Evolutionary conservation across 1,140 invertebrate species (phyloP).

Genomic region (Solenopsis fugax): DNA sequence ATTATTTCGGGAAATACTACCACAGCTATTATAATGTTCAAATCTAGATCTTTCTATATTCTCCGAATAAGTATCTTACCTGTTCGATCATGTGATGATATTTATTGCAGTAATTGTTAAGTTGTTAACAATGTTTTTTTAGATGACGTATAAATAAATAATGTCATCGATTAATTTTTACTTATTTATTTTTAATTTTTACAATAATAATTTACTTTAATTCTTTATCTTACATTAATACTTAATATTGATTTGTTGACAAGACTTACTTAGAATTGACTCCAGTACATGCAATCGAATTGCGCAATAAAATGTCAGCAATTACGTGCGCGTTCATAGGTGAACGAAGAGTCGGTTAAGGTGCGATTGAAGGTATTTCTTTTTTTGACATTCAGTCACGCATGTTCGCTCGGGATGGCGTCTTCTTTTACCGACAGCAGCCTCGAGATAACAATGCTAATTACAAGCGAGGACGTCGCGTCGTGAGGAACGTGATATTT

Average conservation of each 20-base stretch:
- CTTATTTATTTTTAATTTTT: too few relatives aligned
- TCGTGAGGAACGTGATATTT: constrained; percentile 73
- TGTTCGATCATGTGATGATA: too few relatives aligned
- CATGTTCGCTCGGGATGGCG: constrained; percentile 65
- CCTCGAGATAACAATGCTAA: constrained; percentile 80
- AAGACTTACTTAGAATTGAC: not conserved
- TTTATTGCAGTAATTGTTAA: too few relatives aligned
- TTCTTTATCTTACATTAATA: not conserved
- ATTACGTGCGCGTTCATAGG: constrained; percentile 14
- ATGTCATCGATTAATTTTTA: too few relatives aligned
- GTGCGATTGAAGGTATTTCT: constrained; percentile 66
- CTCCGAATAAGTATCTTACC: too few relatives aligned
- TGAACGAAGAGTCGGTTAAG: constrained; percentile 53
- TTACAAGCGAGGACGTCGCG: constrained; percentile 71
- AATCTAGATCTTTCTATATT: too few relatives aligned
- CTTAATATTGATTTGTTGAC: not conserved
- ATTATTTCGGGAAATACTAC: too few relatives aligned
- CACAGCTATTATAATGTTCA: too few relatives aligned
- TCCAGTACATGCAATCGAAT: not conserved
- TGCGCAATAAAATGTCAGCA: not conserved
- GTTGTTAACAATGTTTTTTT: too few relatives aligned
- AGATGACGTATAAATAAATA: too few relatives aligned
- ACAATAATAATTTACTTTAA: too few relatives aligned
- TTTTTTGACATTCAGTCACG: constrained; percentile 76
- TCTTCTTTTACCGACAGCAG: constrained; percentile 60